A percentile compares a stretch with the other conserved stretches of the same genome.
These are phyloP conservation scores for Rhyacichthys aspro DNA, from an alignment of 2,797 vertebrate species.

Conservation along the genomic window DNA sequence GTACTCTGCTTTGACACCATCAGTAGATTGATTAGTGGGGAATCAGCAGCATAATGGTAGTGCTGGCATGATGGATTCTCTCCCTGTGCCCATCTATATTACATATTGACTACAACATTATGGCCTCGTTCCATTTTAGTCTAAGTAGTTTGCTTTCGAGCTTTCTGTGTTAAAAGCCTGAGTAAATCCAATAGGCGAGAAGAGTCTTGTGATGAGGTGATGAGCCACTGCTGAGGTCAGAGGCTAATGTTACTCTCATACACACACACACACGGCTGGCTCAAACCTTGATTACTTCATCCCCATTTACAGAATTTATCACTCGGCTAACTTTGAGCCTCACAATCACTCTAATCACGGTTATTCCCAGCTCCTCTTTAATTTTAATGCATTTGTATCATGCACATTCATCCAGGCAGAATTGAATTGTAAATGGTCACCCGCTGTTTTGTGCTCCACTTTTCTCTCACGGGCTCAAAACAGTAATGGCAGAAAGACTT, in stretches of 20 bases:
- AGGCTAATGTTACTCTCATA: conserved; percentile 58
- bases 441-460: conserved; percentile 59
- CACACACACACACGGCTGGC: conserved; percentile 52
- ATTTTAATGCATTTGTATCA: conserved; percentile 28
- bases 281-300: conserved; percentile 36
- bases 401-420: conserved; percentile 42
- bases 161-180: conserved; percentile 60
- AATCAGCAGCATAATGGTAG: conserved; percentile 59
- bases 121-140: conserved; percentile 62
- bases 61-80: conserved; percentile 56
- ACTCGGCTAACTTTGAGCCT: conserved; percentile 8
- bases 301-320: conserved; percentile 13
- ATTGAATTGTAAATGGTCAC: conserved; percentile 58
- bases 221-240: conserved; percentile 67
- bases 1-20: conserved; percentile 39
- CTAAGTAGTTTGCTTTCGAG: conserved; percentile 52
- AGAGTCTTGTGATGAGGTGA: conserved; percentile 53
- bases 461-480: conserved; percentile 54
- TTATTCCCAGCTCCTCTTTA: conserved; percentile 32
- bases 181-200: conserved; percentile 54
- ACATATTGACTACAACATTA: conserved; percentile 69
- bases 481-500: conserved; percentile 36
- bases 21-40: conserved; percentile 59
- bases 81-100: conserved; percentile 38
- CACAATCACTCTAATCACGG: conserved; percentile 25